A percentile compares a stretch with the other conserved stretches of the same genome.
These are phyloP conservation scores for Electrona antarctica DNA, from an alignment of 2,113 vertebrate species.

Conservation along the genomic window DNA sequence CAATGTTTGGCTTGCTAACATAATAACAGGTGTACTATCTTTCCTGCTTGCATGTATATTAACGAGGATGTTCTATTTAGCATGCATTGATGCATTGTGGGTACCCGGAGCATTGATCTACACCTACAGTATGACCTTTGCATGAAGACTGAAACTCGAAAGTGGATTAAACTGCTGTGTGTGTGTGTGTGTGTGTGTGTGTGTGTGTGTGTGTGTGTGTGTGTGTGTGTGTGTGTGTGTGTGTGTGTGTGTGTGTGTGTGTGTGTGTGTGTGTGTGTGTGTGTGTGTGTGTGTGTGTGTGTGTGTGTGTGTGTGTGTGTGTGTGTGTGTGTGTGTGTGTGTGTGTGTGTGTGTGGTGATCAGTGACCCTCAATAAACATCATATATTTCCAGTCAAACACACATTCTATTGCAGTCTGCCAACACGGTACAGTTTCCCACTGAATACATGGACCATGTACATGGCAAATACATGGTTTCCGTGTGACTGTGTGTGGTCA, in stretches of 20 bases:
- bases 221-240: too few species aligned
- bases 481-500: not conserved
- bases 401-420: not conserved
- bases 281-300: too few species aligned
- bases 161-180: not conserved
- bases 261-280: too few species aligned
- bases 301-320: not conserved
- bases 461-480: not conserved
- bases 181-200: too few species aligned
- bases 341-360: too few species aligned
- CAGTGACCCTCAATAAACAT: too few species aligned
- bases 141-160: not conserved
- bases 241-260: too few species aligned
- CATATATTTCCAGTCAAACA: too few species aligned
- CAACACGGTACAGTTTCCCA: not conserved
- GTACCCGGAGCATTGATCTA: slow-evolving; percentile 8
- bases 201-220: too few species aligned
- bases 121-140: not conserved
- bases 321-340: too few species aligned
- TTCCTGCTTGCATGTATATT: slow-evolving; percentile 38
- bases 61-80: slow-evolving; percentile 44
- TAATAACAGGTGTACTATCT: not conserved
- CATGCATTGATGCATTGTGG: slow-evolving; percentile 56
- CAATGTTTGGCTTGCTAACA: slow-evolving; percentile 12
- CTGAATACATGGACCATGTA: not conserved